These are phyloP conservation scores for Tetramorium alpestre DNA, from an alignment of 1,140 invertebrate genomes.

Conservation along the genomic window DNA sequence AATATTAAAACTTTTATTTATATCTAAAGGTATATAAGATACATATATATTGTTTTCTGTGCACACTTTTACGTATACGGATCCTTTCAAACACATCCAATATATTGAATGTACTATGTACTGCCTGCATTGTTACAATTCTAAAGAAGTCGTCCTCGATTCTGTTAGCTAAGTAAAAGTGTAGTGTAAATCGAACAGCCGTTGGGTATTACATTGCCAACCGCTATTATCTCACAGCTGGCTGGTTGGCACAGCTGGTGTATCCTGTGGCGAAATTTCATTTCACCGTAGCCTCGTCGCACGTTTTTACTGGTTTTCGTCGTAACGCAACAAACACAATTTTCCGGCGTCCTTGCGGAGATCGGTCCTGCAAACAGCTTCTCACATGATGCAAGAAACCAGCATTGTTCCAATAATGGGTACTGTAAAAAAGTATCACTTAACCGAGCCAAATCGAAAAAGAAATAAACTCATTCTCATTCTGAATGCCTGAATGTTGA, in stretches of 20 bases:
- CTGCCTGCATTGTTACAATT: conserved; percentile 14
- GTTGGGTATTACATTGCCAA: conserved; percentile 45
- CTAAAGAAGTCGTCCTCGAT: conserved; percentile 36
- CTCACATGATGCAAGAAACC: conserved; percentile 36
- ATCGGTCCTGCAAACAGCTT: background rate
- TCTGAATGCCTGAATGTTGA: background rate
- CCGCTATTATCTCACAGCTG: conserved; percentile 54
- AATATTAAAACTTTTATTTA: background rate
- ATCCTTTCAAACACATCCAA: background rate
- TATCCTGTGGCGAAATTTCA: conserved; percentile 45
- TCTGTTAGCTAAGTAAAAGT: conserved; percentile 28
- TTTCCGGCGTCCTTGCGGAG: conserved; percentile 22
- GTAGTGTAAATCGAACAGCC: conserved; percentile 46
- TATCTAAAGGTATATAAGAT: background rate
- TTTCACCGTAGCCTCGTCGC: conserved; percentile 33
- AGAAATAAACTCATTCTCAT: background rate
- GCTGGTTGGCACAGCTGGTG: conserved; percentile 38
- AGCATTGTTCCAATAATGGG: conserved; percentile 63
- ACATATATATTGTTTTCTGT: background rate
- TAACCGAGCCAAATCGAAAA: background rate
- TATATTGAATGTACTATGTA: background rate
- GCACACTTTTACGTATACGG: background rate
- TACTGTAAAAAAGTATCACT: conserved; percentile 44
- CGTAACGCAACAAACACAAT: conserved; percentile 33
- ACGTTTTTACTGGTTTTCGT: conserved; percentile 45